Evolutionary conservation across 2,888 invertebrate species (phyloP), one percentile per base, ranked within the genome.

Genomic region (Aricia artaxerxes): DNA sequence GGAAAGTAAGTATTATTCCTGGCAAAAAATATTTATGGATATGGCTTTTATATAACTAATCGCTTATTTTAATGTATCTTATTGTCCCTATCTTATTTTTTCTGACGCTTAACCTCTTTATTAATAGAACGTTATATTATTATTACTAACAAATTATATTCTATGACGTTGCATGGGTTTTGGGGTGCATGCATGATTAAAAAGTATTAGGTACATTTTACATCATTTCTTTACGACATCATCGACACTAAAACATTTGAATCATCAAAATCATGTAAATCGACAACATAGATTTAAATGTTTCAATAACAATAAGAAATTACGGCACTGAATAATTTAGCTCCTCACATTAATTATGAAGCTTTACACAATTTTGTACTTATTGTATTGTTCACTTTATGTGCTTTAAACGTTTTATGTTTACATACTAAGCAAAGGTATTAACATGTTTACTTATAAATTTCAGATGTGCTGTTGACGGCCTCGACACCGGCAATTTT

Each of bases 391-490:
- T 69, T 38, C 5, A 69, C 69, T 69, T 69, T 69, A 76, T 76
- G 57, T 76, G 76, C 76, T 76, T 76, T 76, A 35, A 57, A 76
- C 57, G 35, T 76, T 76, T 57, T 16, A 44, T 9, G 44, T 44
- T 13, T 16, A 40, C 13, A n/a, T 31, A 73, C 9, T 0, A 13
- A 44, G 44, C 73, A 4, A n/a, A n/a, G 49, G n/a, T 49, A 44
- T 53, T 75, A 24, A 75, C 75, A 4, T 75, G 11, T 35, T 1
- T 38, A 76, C 35, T 76, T 76, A 35, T 76, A 31, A 76, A 35
- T 95, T 95, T 83, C 94, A 96, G 96, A 88, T 96, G 96, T 86
- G 90, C 89, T 82, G 90, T 96, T 82, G 92, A 94, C 31, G 95
- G 93, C 75, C 85, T 96, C 78, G 97, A 97, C 82, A 90, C 90